Conservation (phyloP, 2,888 invertebrate genomes). For the Sinhomidia bicolor region DNA sequence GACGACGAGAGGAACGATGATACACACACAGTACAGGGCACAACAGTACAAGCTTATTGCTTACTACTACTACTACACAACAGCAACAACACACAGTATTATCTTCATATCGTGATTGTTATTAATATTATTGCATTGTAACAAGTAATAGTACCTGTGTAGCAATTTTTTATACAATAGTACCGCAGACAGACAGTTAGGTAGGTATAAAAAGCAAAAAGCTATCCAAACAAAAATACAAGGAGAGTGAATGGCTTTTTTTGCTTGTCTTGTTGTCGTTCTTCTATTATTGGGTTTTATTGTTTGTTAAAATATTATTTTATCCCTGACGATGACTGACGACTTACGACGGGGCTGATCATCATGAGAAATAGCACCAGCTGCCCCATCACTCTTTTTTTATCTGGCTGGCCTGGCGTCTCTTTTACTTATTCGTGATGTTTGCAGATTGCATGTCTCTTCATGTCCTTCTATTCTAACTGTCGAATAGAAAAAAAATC, state of each 20-base stretch:
- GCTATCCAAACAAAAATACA: too few species aligned
- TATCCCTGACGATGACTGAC: slow-evolving; percentile 57
- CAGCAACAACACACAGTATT: neutral
- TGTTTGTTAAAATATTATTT: slow-evolving; percentile 49
- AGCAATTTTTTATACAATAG: neutral
- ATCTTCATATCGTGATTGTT: slow-evolving; percentile 23
- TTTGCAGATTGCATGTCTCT: slow-evolving; percentile 63
- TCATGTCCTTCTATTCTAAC: slow-evolving; percentile 40
- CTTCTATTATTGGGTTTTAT: slow-evolving; percentile 15
- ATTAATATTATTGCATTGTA: slow-evolving; percentile 41
- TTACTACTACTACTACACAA: too few species aligned
- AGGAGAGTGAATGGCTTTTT: slow-evolving; percentile 7
- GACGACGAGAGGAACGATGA: too few species aligned
- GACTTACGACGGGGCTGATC: neutral
- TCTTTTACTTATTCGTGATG: slow-evolving; percentile 12
- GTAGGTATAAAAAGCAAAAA: neutral
- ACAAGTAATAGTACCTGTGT: slow-evolving; percentile 29
- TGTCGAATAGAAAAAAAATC: neutral
- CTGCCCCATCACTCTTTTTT: slow-evolving; percentile 34
- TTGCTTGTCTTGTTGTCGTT: slow-evolving; percentile 30
- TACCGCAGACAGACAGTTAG: slow-evolving; percentile 1
- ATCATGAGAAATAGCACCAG: slow-evolving; percentile 32
- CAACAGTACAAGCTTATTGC: too few species aligned
- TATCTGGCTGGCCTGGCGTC: neutral
- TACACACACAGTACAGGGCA: too few species aligned